Conservation (phyloP, 64 coral and sea anemone genomes). For the Actinia tenebrosa region DNA sequence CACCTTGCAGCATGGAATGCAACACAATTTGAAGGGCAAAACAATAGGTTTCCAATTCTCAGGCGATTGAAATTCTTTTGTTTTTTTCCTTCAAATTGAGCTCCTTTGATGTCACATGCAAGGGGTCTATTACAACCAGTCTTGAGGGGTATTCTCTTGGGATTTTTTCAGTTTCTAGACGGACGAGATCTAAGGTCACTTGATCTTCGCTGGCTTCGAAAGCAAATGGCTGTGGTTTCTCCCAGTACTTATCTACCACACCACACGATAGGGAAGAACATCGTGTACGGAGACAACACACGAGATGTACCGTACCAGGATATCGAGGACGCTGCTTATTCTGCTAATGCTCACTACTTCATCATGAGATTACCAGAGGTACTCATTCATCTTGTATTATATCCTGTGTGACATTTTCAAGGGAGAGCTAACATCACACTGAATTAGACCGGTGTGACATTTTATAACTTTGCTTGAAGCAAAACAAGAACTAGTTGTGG, state of each 20-base stretch:
- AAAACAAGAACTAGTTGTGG: too few species aligned
- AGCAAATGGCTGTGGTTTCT: slow-evolving; percentile 72
- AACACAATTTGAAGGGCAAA: too few species aligned
- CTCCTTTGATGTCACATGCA: too few species aligned
- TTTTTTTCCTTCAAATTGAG: too few species aligned
- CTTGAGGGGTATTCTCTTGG: background rate
- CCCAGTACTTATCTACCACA: slow-evolving; percentile 51
- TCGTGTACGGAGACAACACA: slow-evolving; percentile 60
- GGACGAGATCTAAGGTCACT: slow-evolving; percentile 36
- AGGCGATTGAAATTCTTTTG: too few species aligned
- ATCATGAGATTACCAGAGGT: slow-evolving; percentile 59
- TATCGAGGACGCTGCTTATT: slow-evolving; percentile 52
- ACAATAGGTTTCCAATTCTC: too few species aligned
- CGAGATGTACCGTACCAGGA: slow-evolving; percentile 41
- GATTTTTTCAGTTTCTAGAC: slow-evolving; percentile 54
- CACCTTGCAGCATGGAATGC: too few species aligned
- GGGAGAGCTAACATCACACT: too few species aligned
- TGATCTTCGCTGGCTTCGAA: slow-evolving; percentile 59
- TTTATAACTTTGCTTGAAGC: too few species aligned
- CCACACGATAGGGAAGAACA: slow-evolving; percentile 68
- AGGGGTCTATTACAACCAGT: too few species aligned
- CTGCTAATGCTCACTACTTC: slow-evolving; percentile 52
- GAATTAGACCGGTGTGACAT: too few species aligned
- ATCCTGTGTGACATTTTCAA: too few species aligned
- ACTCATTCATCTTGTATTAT: background rate